Evolutionary conservation across 2,888 invertebrate species (phyloP).

Genomic region (Pseudeuparius sepicola): DNA sequence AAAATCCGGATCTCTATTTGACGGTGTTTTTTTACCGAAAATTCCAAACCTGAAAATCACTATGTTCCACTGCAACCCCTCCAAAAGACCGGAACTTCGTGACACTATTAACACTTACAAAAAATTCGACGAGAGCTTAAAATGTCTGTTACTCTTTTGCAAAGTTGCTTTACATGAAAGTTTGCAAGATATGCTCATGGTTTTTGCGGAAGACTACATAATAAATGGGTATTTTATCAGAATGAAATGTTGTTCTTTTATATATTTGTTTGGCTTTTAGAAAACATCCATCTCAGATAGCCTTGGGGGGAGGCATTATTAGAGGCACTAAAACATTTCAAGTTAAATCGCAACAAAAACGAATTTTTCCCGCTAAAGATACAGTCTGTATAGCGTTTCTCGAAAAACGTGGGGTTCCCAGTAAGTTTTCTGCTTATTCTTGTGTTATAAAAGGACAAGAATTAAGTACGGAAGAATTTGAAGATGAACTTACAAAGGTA

Average conservation of each 20-base stretch:
- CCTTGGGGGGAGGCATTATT: constrained; percentile 31
- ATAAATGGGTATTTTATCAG: too few relatives aligned
- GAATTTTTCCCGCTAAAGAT: constrained; percentile 21
- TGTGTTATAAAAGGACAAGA: constrained; percentile 29
- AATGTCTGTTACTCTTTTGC: constrained; percentile 29
- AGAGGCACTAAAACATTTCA: constrained; percentile 26
- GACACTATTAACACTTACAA: constrained; percentile 20
- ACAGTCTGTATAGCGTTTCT: constrained; percentile 29
- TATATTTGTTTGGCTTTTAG: too few relatives aligned
- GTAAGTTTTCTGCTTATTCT: constrained; percentile 30
- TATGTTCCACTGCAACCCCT: constrained; percentile 28
- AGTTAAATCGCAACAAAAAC: constrained; percentile 18
- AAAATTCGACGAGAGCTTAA: constrained; percentile 25
- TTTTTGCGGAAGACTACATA: too few relatives aligned
- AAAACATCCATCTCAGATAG: constrained; percentile 24
- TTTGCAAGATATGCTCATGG: too few relatives aligned
- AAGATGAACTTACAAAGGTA: constrained; percentile 27
- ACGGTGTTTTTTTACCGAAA: constrained; percentile 30
- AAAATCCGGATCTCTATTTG: constrained; percentile 23
- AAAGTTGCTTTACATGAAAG: constrained; percentile 21
- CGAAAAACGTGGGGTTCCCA: constrained; percentile 21
- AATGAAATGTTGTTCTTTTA: too few relatives aligned
- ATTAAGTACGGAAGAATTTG: constrained; percentile 27
- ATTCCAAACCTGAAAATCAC: constrained; percentile 29
- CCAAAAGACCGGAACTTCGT: constrained; percentile 20